A percentile compares a stretch with the other conserved stretches of the same genome.
Conservation (phyloP, 2,888 invertebrate genomes). For the Andrena fulva region DNA sequence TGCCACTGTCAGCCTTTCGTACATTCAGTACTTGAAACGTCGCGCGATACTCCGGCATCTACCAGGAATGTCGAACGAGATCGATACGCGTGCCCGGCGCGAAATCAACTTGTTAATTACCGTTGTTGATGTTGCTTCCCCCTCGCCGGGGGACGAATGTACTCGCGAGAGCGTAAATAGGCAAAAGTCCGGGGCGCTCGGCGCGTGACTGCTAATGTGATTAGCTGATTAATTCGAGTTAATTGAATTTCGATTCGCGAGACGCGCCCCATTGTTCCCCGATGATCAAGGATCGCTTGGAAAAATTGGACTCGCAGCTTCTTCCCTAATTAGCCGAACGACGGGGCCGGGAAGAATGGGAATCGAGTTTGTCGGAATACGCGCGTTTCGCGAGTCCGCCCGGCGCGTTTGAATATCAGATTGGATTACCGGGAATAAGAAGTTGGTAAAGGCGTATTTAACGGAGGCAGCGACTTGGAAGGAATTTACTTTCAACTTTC, state of each 20-base stretch:
- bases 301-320: constrained; percentile 20
- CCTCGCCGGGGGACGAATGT: constrained; percentile 15
- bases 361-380: constrained; percentile 2
- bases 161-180: background rate
- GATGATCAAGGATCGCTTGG: constrained; percentile 13
- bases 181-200: constrained; percentile 5
- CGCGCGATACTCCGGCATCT: background rate
- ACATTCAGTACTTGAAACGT: background rate
- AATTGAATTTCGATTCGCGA: constrained; percentile 19
- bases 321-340: constrained; percentile 46
- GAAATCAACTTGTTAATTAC: constrained; percentile 48
- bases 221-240: constrained; percentile 28
- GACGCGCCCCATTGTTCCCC: background rate
- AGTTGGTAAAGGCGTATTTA: constrained; percentile 60
- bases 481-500: constrained; percentile 48
- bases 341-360: constrained; percentile 36
- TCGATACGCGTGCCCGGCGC: constrained; percentile 23
- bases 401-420: constrained; percentile 39
- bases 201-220: constrained; percentile 7
- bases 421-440: constrained; percentile 53
- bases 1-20: background rate
- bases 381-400: constrained; percentile 4
- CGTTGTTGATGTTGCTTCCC: background rate
- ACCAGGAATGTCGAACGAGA: constrained; percentile 18
- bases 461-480: constrained; percentile 54